Percentiles rank a stretch among this genome's conserved stretches.
Conservation (phyloP, 2,888 invertebrate species). For the Drosophila parthenogenetica region DNA sequence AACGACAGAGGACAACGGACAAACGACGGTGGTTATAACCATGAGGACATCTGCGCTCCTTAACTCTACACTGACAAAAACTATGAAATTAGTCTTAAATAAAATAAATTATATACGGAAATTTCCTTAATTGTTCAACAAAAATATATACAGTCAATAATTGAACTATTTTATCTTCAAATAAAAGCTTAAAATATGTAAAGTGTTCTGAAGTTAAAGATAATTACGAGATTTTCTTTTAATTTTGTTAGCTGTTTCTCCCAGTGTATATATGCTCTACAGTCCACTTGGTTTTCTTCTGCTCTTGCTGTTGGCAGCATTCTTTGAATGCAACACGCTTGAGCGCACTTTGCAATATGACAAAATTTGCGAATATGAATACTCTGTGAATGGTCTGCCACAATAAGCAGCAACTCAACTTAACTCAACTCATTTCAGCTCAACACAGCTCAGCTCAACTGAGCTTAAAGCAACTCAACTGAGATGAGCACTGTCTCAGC, state of each 20-base stretch:
- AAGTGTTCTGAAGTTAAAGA: too few relatives aligned
- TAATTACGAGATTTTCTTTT: too few relatives aligned
- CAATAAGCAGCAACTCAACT: conserved; percentile 33
- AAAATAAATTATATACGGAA: too few relatives aligned
- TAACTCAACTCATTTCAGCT: conserved; percentile 7
- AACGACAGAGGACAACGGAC: conserved; percentile 32
- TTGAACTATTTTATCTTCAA: too few relatives aligned
- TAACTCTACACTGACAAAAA: conserved; percentile 2
- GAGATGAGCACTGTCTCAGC: conserved; percentile 21
- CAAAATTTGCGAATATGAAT: conserved; percentile 57
- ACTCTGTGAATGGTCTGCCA: conserved; percentile 24
- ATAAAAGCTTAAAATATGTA: too few relatives aligned
- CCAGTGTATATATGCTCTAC: not conserved
- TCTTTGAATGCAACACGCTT: conserved; percentile 65
- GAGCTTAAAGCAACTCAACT: conserved; percentile 17
- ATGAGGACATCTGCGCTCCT: conserved; percentile 33
- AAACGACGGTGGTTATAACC: conserved; percentile 40
- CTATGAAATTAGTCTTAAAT: not conserved
- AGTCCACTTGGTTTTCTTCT: not conserved
- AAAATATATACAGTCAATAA: too few relatives aligned
- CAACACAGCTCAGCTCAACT: conserved; percentile 3
- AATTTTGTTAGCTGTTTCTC: not conserved
- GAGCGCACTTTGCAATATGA: conserved; percentile 72
- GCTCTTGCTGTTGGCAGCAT: conserved; percentile 5
- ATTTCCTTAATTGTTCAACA: too few relatives aligned